Evolutionary conservation across 1,140 invertebrate genomes (phyloP).

Genomic region (Trachymyrmex cornetzi): DNA sequence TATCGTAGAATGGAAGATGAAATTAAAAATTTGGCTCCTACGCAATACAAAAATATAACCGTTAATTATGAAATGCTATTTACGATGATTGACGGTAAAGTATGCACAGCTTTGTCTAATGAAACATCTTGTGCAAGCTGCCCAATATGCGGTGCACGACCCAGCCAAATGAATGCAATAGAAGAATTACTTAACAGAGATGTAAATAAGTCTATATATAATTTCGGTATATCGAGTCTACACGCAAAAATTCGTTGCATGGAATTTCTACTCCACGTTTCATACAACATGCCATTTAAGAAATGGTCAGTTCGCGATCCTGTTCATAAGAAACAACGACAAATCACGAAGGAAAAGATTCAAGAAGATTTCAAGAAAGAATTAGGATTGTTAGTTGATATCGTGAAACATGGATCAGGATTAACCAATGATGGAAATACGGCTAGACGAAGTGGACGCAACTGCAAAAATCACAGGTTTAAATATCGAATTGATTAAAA

Average conservation of each 20-base stretch:
- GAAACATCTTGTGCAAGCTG: background rate
- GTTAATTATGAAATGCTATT: conserved; percentile 7
- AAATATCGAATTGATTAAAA: no score
- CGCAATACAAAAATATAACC: background rate
- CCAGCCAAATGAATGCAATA: background rate
- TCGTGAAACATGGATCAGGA: background rate
- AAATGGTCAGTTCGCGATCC: background rate
- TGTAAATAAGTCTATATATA: no score
- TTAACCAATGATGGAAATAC: background rate
- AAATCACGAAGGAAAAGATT: background rate
- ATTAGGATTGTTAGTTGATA: background rate
- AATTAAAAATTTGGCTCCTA: background rate
- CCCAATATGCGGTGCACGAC: background rate
- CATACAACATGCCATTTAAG: background rate
- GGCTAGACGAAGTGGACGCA: background rate
- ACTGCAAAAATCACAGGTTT: no score
- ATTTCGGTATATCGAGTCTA: background rate
- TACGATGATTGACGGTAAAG: background rate
- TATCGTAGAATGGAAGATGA: background rate
- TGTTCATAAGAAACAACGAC: background rate
- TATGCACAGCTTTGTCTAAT: background rate
- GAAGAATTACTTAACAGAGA: background rate
- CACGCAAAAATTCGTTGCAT: conserved; percentile 4
- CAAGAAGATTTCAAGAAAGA: background rate
- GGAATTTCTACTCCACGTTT: background rate